Evolutionary conservation across 2,113 vertebrate species (phyloP).

Genomic region (Bolborhynchus lineola): DNA sequence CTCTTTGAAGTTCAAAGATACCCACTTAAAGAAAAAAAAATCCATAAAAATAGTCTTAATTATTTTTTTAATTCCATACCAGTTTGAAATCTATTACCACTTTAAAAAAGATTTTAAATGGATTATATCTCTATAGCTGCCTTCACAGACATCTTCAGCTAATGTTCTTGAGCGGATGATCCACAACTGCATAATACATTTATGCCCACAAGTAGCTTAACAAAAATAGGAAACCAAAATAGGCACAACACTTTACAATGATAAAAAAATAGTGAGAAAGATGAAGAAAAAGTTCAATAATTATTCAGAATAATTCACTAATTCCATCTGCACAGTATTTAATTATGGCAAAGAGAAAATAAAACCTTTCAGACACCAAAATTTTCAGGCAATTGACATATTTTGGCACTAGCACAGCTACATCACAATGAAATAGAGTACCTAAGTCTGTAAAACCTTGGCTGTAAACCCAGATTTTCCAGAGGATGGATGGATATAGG

Average conservation of each 20-base stretch:
- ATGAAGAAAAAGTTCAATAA: neutral
- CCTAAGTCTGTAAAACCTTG: neutral
- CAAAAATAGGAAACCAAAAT: slow-evolving; percentile 8
- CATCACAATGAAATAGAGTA: neutral
- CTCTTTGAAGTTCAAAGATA: slow-evolving; percentile 1
- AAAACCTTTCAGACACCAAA: neutral
- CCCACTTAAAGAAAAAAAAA: neutral
- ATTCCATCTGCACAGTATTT: neutral
- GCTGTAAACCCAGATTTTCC: neutral
- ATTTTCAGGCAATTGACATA: neutral
- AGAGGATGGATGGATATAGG: neutral
- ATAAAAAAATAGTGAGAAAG: neutral
- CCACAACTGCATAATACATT: neutral
- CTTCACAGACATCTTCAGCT: neutral
- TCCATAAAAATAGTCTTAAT: neutral
- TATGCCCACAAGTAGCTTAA: neutral
- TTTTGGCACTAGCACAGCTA: neutral
- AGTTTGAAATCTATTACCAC: neutral
- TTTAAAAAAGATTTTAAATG: neutral
- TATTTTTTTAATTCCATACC: neutral
- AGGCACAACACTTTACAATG: neutral
- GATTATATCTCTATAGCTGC: neutral
- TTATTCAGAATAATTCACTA: neutral
- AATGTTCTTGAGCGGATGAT: neutral
- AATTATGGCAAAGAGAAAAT: neutral